Evolutionary conservation across 2,888 invertebrate genomes (phyloP).

Genomic region (Andrena camellia): DNA sequence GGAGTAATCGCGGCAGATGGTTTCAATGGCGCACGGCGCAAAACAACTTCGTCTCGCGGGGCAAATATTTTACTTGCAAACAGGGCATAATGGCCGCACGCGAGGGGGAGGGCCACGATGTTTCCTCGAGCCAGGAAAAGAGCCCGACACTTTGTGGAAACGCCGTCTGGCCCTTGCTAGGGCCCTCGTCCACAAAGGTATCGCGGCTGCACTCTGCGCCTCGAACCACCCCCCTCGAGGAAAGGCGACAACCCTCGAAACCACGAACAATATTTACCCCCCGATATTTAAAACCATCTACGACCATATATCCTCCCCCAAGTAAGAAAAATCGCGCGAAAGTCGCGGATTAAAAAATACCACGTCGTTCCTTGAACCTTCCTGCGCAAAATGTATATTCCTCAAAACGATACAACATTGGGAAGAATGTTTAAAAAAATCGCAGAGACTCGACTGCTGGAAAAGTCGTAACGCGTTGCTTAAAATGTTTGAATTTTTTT

Average conservation of each 20-base stretch:
- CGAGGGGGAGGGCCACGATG: constrained; percentile 34
- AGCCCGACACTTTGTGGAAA: constrained; percentile 33
- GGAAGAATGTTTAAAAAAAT: too few species aligned
- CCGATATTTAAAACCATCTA: background rate
- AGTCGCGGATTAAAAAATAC: too few species aligned
- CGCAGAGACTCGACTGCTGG: too few species aligned
- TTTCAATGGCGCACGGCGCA: constrained; percentile 27
- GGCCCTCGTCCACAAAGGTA: constrained; percentile 37
- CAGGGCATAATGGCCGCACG: constrained; percentile 35
- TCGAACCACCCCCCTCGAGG: constrained; percentile 10
- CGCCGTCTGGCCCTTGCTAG: background rate
- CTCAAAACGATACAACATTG: too few species aligned
- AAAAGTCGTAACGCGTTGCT: too few species aligned
- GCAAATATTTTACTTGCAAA: constrained; percentile 63
- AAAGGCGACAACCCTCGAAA: constrained; percentile 27
- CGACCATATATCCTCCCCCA: too few species aligned
- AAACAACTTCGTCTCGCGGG: constrained; percentile 62
- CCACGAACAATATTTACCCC: constrained; percentile 24
- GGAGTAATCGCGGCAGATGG: constrained; percentile 54
- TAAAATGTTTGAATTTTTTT: too few species aligned
- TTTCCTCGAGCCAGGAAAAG: constrained; percentile 29
- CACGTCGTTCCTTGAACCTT: too few species aligned
- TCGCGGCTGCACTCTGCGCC: constrained; percentile 23
- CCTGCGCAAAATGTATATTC: too few species aligned
- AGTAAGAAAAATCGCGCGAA: too few species aligned